Evolutionary conservation across 2,113 vertebrate species (phyloP).

Genomic region (Sturnira hondurensis): DNA sequence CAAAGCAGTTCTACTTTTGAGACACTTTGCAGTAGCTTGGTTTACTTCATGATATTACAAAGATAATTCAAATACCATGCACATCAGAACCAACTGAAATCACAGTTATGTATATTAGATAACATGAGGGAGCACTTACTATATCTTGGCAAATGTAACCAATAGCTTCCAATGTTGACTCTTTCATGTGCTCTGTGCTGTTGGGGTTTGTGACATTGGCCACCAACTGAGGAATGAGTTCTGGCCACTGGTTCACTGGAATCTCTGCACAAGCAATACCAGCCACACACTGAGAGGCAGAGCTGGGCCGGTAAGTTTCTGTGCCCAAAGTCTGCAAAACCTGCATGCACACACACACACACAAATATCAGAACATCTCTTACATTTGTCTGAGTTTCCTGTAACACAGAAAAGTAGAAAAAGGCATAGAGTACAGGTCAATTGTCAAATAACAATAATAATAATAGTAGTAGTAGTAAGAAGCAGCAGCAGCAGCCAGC

Average conservation of each 20-base stretch:
- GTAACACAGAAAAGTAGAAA: background rate
- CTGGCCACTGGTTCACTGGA: constrained; percentile 96
- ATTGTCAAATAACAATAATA: background rate
- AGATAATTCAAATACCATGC: background rate
- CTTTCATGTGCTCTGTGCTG: constrained; percentile 99
- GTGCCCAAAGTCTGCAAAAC: constrained; percentile 97
- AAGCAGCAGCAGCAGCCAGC: too few species aligned
- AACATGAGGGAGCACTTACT: constrained; percentile 82
- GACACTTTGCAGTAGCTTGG: background rate
- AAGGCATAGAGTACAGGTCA: background rate
- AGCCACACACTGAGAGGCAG: constrained; percentile 96
- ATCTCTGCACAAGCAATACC: constrained; percentile 98
- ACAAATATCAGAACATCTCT: background rate
- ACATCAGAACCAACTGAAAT: background rate
- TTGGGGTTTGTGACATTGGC: constrained; percentile 95
- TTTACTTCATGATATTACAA: background rate
- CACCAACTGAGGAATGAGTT: constrained; percentile 96
- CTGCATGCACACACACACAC: constrained; percentile 72
- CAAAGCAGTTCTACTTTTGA: constrained; percentile 1
- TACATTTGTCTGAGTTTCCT: background rate
- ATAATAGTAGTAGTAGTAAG: too few species aligned
- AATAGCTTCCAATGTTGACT: constrained; percentile 98
- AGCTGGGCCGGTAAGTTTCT: constrained; percentile 97
- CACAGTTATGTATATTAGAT: background rate
- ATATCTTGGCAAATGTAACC: constrained; percentile 99